phyloP scores from a whole-genome alignment of 2,113 vertebrate genomes.

The Pteropus alecto region DNA sequence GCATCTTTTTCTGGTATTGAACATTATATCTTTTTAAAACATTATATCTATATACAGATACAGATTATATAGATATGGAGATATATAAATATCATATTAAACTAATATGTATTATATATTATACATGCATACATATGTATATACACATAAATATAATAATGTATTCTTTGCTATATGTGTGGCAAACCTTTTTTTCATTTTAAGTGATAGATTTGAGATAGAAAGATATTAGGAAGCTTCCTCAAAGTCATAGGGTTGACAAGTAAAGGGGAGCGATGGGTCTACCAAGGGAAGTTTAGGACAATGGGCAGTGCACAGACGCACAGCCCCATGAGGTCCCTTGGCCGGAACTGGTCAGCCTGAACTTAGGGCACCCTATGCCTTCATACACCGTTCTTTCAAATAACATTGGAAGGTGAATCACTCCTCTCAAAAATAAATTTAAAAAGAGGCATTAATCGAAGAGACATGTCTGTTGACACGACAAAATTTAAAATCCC shows the following conservation, averaged over 20 bases:
- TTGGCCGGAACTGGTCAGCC: background rate
- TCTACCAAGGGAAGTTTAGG: background rate
- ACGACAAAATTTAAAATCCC: background rate
- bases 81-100: background rate
- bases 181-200: background rate
- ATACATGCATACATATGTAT: background rate
- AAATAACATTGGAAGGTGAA: background rate
- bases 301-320: background rate
- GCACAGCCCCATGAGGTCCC: rapidly evolving
- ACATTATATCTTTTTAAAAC: background rate
- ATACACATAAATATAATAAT: background rate
- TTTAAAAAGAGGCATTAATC: background rate
- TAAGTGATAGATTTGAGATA: background rate
- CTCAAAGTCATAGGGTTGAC: background rate
- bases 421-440: background rate
- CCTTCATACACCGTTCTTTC: background rate
- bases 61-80: background rate
- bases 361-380: rapidly evolving
- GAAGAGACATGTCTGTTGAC: background rate
- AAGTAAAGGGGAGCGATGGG: background rate
- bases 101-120: background rate
- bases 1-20: background rate
- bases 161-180: background rate
- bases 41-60: background rate
- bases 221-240: background rate